Conservation (phyloP, 2,797 vertebrate species). For the Eutrigla gurnardus region DNA sequence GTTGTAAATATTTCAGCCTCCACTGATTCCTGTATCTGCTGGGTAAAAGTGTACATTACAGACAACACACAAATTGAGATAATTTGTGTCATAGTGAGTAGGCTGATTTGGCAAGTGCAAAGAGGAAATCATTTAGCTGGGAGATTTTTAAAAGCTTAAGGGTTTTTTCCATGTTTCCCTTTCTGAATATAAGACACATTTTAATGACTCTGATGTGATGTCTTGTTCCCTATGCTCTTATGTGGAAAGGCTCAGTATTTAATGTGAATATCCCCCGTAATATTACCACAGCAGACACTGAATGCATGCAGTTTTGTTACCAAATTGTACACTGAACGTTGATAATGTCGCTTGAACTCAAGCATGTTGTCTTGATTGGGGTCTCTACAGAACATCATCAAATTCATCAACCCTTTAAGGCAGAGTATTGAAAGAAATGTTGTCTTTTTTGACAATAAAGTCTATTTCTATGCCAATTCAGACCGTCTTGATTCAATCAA, state of each 20-base stretch:
- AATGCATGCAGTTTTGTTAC: neutral
- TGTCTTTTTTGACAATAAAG: neutral
- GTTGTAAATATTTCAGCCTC: constrained; percentile 22
- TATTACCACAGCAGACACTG: constrained; percentile 1
- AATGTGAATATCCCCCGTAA: neutral
- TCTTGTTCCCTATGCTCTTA: constrained; percentile 13
- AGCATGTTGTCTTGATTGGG: neutral
- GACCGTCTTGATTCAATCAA: constrained; percentile 1
- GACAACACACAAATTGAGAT: constrained; percentile 41
- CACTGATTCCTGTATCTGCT: constrained; percentile 31
- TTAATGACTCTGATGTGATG: constrained; percentile 26
- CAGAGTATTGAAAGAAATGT: neutral
- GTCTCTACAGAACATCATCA: neutral
- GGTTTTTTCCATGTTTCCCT: constrained; percentile 29
- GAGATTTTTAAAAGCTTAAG: constrained; percentile 39
- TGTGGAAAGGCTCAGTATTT: constrained; percentile 11
- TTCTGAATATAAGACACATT: constrained; percentile 39
- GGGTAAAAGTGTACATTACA: constrained; percentile 44
- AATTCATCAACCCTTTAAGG: neutral
- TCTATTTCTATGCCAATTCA: neutral
- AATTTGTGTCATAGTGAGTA: constrained; percentile 55
- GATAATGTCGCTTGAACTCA: neutral
- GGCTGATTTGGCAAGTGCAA: constrained; percentile 58
- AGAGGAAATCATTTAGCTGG: constrained; percentile 46
- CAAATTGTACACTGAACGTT: neutral